Evolutionary conservation across 2,888 invertebrate genomes (phyloP).

Genomic region (Philopedon plagiatum): DNA sequence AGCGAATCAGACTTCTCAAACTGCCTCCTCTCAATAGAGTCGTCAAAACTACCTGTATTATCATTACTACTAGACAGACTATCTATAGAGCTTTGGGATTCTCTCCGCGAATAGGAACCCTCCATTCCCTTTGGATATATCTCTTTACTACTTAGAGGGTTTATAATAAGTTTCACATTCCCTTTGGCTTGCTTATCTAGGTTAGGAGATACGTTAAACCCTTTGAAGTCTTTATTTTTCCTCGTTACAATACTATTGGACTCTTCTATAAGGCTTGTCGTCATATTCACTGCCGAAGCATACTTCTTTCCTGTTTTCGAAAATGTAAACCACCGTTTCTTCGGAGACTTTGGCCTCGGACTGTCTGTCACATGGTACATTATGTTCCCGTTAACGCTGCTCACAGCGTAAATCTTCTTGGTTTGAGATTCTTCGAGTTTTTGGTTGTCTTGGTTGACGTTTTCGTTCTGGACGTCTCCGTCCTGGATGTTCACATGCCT

Average conservation of each 20-base stretch:
- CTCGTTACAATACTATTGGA: constrained; percentile 64
- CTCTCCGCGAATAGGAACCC: constrained; percentile 62
- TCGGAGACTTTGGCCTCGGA: constrained; percentile 64
- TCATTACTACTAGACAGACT: constrained; percentile 64
- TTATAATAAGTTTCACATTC: constrained; percentile 67
- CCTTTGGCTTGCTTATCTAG: constrained; percentile 59
- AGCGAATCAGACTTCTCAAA: constrained; percentile 38
- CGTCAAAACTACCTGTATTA: constrained; percentile 60
- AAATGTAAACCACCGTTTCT: constrained; percentile 66
- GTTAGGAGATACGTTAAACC: constrained; percentile 58
- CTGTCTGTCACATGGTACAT: constrained; percentile 74
- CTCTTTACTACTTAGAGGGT: constrained; percentile 67
- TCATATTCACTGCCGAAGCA: constrained; percentile 62
- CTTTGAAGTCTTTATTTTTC: constrained; percentile 67
- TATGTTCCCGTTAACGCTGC: constrained; percentile 78
- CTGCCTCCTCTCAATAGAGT: constrained; percentile 55
- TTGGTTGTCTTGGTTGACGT: constrained; percentile 57
- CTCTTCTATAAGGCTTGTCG: constrained; percentile 66
- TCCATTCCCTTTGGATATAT: constrained; percentile 66
- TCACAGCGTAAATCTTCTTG: constrained; percentile 84
- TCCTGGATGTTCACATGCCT: constrained; percentile 78
- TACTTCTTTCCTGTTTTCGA: constrained; percentile 60
- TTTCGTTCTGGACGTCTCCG: constrained; percentile 67
- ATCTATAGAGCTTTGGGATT: constrained; percentile 64
- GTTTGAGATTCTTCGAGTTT: constrained; percentile 63